Evolutionary conservation across 2,888 invertebrate species (phyloP), one percentile per base, ranked within the genome.

Genomic region (Agrochola circellaris): DNA sequence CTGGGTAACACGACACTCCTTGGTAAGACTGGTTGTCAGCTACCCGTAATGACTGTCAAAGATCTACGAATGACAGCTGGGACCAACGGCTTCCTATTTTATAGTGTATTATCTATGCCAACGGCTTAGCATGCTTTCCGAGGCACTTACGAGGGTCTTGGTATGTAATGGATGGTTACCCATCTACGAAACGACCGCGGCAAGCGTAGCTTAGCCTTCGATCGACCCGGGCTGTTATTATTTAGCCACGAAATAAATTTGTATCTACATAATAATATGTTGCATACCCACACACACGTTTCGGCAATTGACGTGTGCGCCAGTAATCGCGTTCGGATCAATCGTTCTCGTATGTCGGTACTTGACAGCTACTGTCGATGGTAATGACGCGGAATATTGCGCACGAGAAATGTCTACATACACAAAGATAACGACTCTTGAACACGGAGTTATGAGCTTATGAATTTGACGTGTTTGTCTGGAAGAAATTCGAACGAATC

Each of bases 301-400:
- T 66, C 38, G 38, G 38, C 60, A 82, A 85, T 85, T 82, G 82
- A 82, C 54, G 70, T 65, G 58, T 60, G 45, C 23, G 64, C 62
- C 48, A 83, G 38, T 85, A 82, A 85, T 82, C 69, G 60, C 26
- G 56, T 65, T 45, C 61, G 45, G 69, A 82, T 82, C 86, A 82
- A 82, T 82, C 83, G 86, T 48, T 81, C 34, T 78, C 75, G 60
- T 26, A 54, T 82, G 66, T 82, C 56, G 56, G 64, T 58, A 66
- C 62, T 85, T 82, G 82, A 82, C 77, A 82, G 82, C n/a, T 62
- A 20, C 30, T 66, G 61, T 67, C 58, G 23, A 15, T 68, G 58
- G 68, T 82, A 85, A 86, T 82, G 83, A 82, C 54, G 66, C 34
- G 66, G 45, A 85, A 68, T 85, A 81, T 73, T 81, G 84, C 71